Conservation (phyloP, 2,797 vertebrate species). For the Coccyzus lansbergi region DNA sequence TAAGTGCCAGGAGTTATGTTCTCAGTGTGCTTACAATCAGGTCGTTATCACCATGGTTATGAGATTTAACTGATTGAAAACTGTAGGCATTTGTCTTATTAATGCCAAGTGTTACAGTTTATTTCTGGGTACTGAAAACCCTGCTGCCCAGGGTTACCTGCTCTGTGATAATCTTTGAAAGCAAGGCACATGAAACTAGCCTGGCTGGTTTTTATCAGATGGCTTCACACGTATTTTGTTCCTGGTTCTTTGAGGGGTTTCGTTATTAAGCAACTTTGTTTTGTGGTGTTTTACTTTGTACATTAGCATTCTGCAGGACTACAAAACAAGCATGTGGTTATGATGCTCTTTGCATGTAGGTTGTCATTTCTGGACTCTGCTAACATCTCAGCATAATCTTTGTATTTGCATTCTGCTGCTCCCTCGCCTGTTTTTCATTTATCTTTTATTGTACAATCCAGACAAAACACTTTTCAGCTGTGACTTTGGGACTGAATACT, state of each 20-base stretch:
- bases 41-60: conserved; percentile 60
- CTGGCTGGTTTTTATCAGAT: neutral
- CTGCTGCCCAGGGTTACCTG: conserved; percentile 27
- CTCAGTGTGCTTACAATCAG: conserved; percentile 13
- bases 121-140: conserved; percentile 47
- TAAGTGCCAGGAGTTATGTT: conserved; percentile 34
- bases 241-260: neutral
- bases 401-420: neutral
- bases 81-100: conserved; percentile 57
- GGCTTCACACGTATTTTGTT: neutral
- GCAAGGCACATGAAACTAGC: conserved; percentile 9
- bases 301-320: neutral
- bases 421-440: neutral
- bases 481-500: neutral
- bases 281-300: neutral
- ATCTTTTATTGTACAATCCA: neutral
- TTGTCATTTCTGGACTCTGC: neutral
- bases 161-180: conserved; percentile 35
- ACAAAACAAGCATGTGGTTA: neutral
- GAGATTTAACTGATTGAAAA: conserved; percentile 54
- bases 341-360: neutral
- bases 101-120: conserved; percentile 49
- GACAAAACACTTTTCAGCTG: neutral
- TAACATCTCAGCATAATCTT: neutral
- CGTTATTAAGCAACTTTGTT: neutral